A percentile compares a stretch with the other conserved stretches of the same genome.
Conservation (phyloP, 2,797 vertebrate species). For the Sebastes oblongus region DNA sequence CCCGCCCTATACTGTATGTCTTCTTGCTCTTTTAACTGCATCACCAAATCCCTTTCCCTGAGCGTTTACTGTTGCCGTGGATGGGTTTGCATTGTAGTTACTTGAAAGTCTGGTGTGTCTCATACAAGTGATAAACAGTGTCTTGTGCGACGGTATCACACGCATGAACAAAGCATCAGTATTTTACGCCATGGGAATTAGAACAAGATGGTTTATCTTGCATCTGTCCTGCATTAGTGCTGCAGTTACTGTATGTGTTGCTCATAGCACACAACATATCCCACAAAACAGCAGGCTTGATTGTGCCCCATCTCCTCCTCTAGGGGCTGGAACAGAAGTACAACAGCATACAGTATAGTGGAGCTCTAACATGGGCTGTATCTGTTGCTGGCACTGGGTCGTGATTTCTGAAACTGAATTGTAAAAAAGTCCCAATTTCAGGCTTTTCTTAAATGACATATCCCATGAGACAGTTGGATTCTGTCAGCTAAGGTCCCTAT, state of each 20-base stretch:
- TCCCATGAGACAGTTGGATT: slow-evolving; percentile 3
- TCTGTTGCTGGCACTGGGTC: background rate
- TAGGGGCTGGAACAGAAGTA: background rate
- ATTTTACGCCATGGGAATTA: no score
- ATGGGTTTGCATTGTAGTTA: no score
- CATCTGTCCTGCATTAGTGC: no score
- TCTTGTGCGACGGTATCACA: no score
- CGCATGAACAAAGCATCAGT: no score
- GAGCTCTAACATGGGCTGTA: background rate
- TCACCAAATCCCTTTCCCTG: no score
- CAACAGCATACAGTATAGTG: background rate
- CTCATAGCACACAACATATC: background rate
- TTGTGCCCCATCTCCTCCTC: background rate
- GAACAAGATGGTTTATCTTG: no score
- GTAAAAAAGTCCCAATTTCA: background rate
- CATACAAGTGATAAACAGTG: no score
- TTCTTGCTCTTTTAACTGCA: no score
- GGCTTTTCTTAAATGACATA: background rate
- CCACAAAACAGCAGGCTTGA: background rate
- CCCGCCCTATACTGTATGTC: no score
- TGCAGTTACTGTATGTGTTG: background rate
- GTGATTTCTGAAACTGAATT: background rate
- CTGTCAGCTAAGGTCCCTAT: background rate
- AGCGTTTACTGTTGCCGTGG: no score
- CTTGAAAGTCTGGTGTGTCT: no score